Base-by-base conservation (phyloP, 2,113 vertebrate species). In the Microcebus jonahi region DNA sequence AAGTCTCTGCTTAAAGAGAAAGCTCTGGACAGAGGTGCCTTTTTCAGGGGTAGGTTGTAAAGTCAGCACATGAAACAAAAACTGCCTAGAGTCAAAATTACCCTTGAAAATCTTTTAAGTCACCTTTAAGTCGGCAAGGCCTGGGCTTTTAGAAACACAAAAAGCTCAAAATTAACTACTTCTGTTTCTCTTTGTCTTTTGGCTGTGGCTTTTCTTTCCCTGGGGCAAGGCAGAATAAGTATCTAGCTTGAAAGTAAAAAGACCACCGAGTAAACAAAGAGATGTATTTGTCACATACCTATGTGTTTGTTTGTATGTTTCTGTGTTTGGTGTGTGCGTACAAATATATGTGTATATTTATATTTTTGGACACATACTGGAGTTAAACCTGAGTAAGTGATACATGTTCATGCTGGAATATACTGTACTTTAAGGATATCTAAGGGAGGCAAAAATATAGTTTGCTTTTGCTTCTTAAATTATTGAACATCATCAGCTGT, bases 41-140 rank as follows among this genome's bases (percentile, higher is more conserved):
- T 97, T 98, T 97, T 93, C 97, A 96, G 95, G 96, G 97, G 75
- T 95, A 81, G 97, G 94, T 96, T 97, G 97, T 97, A 96, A 97
- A 97, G 97, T 97, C 96, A 97, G 96, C 97, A 96, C 96, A 96
- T 95, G 97, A 97, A 98, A 97, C 97, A 97, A 97, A 96, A 97
- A 94, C 80, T 83, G 96, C 94, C 94, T 90, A 36, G 79, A 96
- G 96, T 97, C 96, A 97, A 94, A 96, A 97, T 97, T 97, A 98
- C 94, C 97, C 96, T 96, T 95, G 96, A 96, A 97, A 90, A 87
- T 90, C 96, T 98, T 97, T 97, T 61, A 97, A 97, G 83, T 95
- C 67, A 75, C 96, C 94, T 97, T 93, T 68, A 97, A 97, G 96
- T 95, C 5, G 0, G 91, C 91, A 93, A 95, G 84, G 95, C 87